Conservation (phyloP, 2,888 invertebrate species). For the Atrina japonica region DNA sequence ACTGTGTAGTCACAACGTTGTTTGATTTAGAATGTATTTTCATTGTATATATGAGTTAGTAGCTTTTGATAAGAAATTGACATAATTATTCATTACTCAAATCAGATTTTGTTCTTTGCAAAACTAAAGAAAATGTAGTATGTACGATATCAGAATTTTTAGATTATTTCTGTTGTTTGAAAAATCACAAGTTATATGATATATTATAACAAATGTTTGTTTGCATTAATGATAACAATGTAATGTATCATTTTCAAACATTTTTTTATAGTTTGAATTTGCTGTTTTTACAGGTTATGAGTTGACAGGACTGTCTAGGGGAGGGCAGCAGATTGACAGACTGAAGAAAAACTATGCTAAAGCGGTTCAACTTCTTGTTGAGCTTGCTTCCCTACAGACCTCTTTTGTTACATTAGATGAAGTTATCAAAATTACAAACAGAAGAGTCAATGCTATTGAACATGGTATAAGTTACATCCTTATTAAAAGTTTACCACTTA, state of each 20-base stretch:
- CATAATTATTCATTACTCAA: too few relatives aligned
- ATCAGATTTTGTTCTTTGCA: too few relatives aligned
- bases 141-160: too few relatives aligned
- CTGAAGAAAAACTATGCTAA: conserved; percentile 97
- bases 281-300: conserved; percentile 92
- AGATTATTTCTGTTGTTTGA: too few relatives aligned
- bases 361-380: conserved; percentile 96
- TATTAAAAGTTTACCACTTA: too few relatives aligned
- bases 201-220: too few relatives aligned
- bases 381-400: conserved; percentile 98
- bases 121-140: too few relatives aligned
- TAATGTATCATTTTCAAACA: too few relatives aligned
- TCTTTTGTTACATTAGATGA: conserved; percentile 99
- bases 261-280: too few relatives aligned
- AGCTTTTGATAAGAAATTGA: neutral
- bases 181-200: too few relatives aligned
- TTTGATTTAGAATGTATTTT: neutral
- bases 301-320: conserved; percentile 96
- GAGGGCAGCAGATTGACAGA: conserved; percentile 98
- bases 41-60: neutral
- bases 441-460: conserved; percentile 99
- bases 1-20: neutral
- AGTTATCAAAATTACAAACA: conserved; percentile 98
- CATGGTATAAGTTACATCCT: conserved; percentile 91
- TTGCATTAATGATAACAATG: too few relatives aligned